These are phyloP conservation scores for Thymelicus sylvestris DNA, from an alignment of 2,888 invertebrate species.

Conservation along the genomic window DNA sequence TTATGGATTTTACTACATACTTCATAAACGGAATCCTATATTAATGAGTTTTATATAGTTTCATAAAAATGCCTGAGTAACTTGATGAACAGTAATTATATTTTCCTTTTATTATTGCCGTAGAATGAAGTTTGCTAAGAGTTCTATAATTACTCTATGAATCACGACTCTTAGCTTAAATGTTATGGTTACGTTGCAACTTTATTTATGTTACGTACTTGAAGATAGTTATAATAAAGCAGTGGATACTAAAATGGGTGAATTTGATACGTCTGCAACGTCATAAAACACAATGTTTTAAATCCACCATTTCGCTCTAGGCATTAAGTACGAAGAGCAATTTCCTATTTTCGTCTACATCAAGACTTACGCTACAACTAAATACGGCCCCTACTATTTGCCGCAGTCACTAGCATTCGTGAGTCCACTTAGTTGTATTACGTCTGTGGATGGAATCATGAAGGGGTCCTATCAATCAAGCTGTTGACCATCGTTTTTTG, in stretches of 20 bases:
- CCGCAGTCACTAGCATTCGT: no score
- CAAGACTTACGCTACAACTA: conserved; percentile 57
- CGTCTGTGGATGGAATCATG: no score
- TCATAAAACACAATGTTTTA: conserved; percentile 66
- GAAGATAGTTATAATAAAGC: conserved; percentile 21
- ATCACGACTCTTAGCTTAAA: conserved; percentile 25
- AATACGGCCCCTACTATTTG: conserved; percentile 51
- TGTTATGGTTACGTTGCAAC: conserved; percentile 30
- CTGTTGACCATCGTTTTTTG: no score
- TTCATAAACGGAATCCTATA: no score
- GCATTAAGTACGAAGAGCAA: conserved; percentile 65
- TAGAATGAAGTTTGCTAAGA: conserved; percentile 18
- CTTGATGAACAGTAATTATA: not conserved
- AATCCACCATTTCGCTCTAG: conserved; percentile 57
- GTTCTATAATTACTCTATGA: conserved; percentile 25
- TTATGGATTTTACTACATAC: no score
- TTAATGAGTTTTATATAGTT: not conserved
- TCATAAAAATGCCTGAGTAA: not conserved
- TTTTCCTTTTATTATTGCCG: conserved; percentile 16
- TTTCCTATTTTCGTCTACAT: conserved; percentile 68
- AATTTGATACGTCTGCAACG: conserved; percentile 44
- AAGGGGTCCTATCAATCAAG: no score
- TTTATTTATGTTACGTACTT: conserved; percentile 23
- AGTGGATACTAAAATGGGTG: conserved; percentile 41
- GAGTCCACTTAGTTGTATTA: no score